phyloP scores from a whole-genome alignment of 2,888 invertebrate genomes.

The Pollenia amentaria region DNA sequence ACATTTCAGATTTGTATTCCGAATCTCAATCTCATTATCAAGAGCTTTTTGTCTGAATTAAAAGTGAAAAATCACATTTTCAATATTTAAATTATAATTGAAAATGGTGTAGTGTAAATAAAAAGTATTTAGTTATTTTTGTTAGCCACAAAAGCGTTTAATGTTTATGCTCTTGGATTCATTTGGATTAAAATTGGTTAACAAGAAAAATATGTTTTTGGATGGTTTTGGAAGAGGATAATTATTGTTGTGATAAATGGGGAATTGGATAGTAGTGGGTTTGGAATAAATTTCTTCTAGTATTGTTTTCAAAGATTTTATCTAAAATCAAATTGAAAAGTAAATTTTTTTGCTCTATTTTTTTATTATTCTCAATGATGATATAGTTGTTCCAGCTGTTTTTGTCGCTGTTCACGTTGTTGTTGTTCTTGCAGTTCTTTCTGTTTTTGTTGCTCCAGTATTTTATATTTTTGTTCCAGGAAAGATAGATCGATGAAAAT shows the following conservation, averaged over 20 bases:
- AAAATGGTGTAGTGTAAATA: not conserved
- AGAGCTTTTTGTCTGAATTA: no score
- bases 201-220: not conserved
- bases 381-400: conserved; percentile 84
- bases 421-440: conserved; percentile 83
- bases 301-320: conserved; percentile 66
- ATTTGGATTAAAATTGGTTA: not conserved
- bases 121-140: conserved; percentile 22
- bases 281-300: conserved; percentile 62
- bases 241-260: not conserved
- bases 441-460: conserved; percentile 87
- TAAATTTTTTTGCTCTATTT: conserved; percentile 54
- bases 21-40: no score
- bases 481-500: conserved; percentile 94
- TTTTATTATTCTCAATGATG: conserved; percentile 79
- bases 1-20: no score
- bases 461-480: conserved; percentile 90
- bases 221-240: not conserved
- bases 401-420: conserved; percentile 82
- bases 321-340: conserved; percentile 59
- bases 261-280: conserved; percentile 20
- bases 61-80: no score
- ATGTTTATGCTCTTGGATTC: conserved; percentile 8
- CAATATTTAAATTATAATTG: no score
- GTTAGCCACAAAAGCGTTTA: conserved; percentile 69